Evolutionary conservation across 1,140 invertebrate species (phyloP).

Genomic region (Mizuhopecten yessoensis): DNA sequence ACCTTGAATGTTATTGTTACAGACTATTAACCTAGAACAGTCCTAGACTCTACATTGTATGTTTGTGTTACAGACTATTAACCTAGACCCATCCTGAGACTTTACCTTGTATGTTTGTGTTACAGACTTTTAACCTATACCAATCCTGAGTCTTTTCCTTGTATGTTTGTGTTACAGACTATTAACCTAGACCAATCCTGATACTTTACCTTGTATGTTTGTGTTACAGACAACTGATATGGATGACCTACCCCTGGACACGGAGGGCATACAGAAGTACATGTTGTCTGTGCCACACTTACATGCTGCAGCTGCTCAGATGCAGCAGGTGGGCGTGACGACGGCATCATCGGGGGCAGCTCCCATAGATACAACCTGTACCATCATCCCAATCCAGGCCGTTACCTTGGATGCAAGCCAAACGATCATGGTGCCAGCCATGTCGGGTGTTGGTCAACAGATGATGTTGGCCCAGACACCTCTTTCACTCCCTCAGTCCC

Average conservation of each 20-base stretch:
- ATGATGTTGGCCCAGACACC: background rate
- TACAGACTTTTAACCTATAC: too few relatives aligned
- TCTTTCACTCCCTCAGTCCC: background rate
- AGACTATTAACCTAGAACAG: too few relatives aligned
- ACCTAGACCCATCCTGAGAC: too few relatives aligned
- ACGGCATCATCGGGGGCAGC: background rate
- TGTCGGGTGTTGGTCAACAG: background rate
- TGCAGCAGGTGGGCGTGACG: slow-evolving; percentile 13
- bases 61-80: too few relatives aligned
- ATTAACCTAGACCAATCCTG: too few relatives aligned
- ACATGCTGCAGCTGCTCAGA: background rate
- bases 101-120: too few relatives aligned
- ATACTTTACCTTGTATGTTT: background rate
- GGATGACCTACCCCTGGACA: slow-evolving; percentile 71
- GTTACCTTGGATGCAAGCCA: slow-evolving; percentile 20
- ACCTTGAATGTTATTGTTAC: too few relatives aligned
- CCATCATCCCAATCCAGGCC: slow-evolving; percentile 57
- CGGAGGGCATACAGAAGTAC: slow-evolving; percentile 72
- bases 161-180: too few relatives aligned
- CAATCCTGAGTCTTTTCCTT: too few relatives aligned
- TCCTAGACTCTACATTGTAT: too few relatives aligned
- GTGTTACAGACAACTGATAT: slow-evolving; percentile 53
- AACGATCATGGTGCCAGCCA: background rate
- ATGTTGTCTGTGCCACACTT: slow-evolving; percentile 69
- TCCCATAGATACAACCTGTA: slow-evolving; percentile 43